phyloP scores from a whole-genome alignment of 2,888 invertebrate species.

The Watsonalla cultraria region DNA sequence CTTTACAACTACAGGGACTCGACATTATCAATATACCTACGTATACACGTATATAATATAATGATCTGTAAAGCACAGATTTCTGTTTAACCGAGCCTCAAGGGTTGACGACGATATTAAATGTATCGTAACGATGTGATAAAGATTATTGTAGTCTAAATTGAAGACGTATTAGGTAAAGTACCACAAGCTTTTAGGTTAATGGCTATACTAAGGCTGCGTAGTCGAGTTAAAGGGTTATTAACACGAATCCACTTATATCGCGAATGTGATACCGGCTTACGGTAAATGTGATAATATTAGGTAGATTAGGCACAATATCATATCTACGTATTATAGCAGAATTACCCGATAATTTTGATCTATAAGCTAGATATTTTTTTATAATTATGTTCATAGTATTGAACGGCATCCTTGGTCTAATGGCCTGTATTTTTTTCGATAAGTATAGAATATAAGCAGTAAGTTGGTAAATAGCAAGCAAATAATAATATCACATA shows the following conservation, averaged over 20 bases:
- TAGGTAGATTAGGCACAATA: background rate
- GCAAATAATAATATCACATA: no score
- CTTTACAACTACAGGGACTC: no score
- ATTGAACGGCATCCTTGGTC: no score
- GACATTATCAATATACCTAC: no score
- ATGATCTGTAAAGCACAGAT: no score
- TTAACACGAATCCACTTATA: background rate
- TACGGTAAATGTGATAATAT: background rate
- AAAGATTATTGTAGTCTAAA: conserved; percentile 38
- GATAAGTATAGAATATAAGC: no score
- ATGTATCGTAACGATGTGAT: conserved; percentile 19
- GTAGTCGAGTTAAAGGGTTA: background rate
- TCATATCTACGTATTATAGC: background rate
- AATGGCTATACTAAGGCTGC: conserved; percentile 27
- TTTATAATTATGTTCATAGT: no score
- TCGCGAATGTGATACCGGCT: background rate
- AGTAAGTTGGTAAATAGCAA: no score
- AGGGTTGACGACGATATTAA: background rate
- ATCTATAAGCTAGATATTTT: no score
- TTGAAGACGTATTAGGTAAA: conserved; percentile 37
- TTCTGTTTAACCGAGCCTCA: background rate
- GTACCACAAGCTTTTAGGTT: conserved; percentile 43
- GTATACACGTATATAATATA: no score
- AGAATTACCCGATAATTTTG: background rate
- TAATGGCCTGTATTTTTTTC: no score